A percentile compares a stretch with the other conserved stretches of the same genome.
These are phyloP conservation scores for Actenoides lindsayi DNA, from an alignment of 2,113 vertebrate genomes.

Conservation along the genomic window DNA sequence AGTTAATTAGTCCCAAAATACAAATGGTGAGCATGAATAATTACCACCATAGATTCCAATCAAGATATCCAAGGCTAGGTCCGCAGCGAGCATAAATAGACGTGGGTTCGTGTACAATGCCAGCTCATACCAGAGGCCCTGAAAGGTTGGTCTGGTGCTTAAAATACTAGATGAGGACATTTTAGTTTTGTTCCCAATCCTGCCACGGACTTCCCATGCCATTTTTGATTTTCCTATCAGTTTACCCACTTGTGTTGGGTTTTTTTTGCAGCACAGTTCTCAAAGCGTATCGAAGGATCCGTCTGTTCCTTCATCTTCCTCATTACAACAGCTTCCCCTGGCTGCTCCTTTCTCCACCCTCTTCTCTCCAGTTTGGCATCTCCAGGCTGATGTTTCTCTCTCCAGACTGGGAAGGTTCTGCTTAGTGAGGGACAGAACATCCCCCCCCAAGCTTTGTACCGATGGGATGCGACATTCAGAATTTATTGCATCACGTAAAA, in stretches of 20 bases:
- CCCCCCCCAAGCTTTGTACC: not conserved
- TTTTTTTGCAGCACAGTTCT: not conserved
- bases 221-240: not conserved
- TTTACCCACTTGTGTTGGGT: not conserved
- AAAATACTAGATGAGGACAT: not conserved
- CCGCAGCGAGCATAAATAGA: not conserved
- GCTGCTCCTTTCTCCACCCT: not conserved
- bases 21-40: constrained; percentile 33
- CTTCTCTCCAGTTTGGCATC: not conserved
- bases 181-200: not conserved
- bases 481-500: not conserved
- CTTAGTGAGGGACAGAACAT: not conserved
- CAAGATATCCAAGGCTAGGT: not conserved
- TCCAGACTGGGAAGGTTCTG: not conserved
- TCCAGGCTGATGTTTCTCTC: not conserved
- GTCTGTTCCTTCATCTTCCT: not conserved
- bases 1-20: constrained; percentile 67
- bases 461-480: not conserved
- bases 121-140: not conserved
- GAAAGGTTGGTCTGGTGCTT: not conserved
- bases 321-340: rapidly evolving
- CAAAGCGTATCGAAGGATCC: not conserved
- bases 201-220: not conserved
- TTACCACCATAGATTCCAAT: not conserved
- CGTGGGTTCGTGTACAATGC: not conserved